Percentiles rank a stretch among this genome's conserved stretches.
Evolutionary conservation across 2,113 vertebrate species (phyloP).

Genomic region (Poeciliopsis occidentalis): DNA sequence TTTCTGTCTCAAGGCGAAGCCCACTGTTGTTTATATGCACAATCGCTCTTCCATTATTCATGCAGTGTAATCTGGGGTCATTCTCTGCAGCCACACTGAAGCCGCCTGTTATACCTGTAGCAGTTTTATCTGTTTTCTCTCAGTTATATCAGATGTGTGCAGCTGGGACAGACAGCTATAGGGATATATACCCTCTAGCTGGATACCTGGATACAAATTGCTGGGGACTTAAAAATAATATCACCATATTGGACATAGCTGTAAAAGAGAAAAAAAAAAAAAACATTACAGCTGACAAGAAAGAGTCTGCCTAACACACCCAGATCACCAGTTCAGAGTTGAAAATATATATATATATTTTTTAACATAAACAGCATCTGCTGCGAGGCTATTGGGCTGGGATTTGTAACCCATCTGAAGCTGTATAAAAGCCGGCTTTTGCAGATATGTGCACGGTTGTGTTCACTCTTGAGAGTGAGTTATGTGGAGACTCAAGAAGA

Average conservation of each 20-base stretch:
- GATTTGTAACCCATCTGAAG: conserved; percentile 30
- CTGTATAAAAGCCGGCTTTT: background rate
- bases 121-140: conserved; percentile 29
- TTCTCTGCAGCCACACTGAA: conserved; percentile 14
- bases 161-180: conserved; percentile 14
- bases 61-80: conserved; percentile 5
- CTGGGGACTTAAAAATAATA: conserved; percentile 5
- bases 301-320: conserved; percentile 20
- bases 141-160: conserved; percentile 48
- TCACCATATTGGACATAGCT: conserved; percentile 9
- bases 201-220: conserved; percentile 29
- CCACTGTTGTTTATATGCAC: conserved; percentile 1
- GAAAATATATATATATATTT: no score
- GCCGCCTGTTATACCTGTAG: conserved; percentile 39
- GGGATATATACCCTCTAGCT: conserved; percentile 20
- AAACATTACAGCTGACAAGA: conserved; percentile 8
- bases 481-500: conserved; percentile 29
- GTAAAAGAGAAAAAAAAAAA: background rate
- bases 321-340: conserved; percentile 42
- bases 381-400: conserved; percentile 15
- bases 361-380: conserved; percentile 30
- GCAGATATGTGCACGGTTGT: conserved; percentile 6
- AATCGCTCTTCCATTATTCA: conserved; percentile 19
- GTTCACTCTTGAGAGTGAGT: conserved; percentile 26
- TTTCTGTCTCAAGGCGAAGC: background rate